These are phyloP conservation scores for Enhydra lutris DNA, from an alignment of 2,113 vertebrate species.

Conservation along the genomic window DNA sequence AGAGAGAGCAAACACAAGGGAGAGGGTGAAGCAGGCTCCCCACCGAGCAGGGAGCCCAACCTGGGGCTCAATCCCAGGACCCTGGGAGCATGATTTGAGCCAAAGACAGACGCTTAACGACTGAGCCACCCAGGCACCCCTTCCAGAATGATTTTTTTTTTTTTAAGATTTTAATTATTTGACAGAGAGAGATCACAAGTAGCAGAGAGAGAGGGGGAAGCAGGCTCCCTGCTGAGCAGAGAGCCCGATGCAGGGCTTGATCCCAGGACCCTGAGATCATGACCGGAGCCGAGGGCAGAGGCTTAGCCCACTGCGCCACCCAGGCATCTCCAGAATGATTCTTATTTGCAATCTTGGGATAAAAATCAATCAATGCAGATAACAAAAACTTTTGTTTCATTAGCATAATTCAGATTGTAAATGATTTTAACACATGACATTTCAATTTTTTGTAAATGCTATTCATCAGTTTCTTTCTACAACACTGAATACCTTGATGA, in stretches of 20 bases:
- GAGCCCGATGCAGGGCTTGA: not conserved
- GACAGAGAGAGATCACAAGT: not conserved
- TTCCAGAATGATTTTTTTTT: not conserved
- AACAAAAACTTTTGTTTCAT: not conserved
- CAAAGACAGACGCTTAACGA: too few relatives aligned
- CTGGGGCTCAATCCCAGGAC: too few relatives aligned
- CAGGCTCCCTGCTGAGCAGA: not conserved
- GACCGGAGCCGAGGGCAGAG: not conserved
- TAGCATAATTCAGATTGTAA: not conserved
- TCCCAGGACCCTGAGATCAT: not conserved
- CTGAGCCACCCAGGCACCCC: too few relatives aligned
- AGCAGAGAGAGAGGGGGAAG: not conserved
- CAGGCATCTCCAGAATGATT: not conserved
- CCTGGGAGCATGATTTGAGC: too few relatives aligned
- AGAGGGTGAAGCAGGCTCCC: too few relatives aligned
- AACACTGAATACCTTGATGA: not conserved
- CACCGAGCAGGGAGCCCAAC: too few relatives aligned
- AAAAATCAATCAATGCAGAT: not conserved
- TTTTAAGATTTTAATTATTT: not conserved
- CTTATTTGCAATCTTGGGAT: not conserved
- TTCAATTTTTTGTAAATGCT: slow-evolving; percentile 4
- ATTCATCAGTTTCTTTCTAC: not conserved
- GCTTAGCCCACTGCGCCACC: not conserved
- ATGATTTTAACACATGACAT: not conserved
- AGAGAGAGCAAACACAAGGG: not conserved